Evolutionary conservation across 2,113 vertebrate genomes (phyloP), one percentile per base, ranked within the genome.

Genomic region (Sarotherodon lohbergeri): DNA sequence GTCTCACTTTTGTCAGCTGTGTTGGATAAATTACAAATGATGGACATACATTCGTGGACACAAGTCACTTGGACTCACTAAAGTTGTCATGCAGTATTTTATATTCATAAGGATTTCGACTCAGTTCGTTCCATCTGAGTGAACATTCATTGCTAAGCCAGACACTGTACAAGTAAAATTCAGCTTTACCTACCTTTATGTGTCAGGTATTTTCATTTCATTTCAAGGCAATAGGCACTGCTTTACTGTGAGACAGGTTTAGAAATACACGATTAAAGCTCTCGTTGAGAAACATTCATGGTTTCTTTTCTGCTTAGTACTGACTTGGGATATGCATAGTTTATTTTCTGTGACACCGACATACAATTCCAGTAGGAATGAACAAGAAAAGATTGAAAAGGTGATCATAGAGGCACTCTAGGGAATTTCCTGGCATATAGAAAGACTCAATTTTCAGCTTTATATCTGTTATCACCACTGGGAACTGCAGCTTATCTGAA

Each of bases 381-480:
- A 76, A 63, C 14, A 43, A 71, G 82, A 48, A 55, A 46, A 68
- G 83, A 89, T 82, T 88, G 81, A 91, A 86, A 89, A 41, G 48
- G 71, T 90, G 78, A 83, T 89, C 80, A 85, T 9, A 3, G 29
- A 24, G 27, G 29, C 73, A 79, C 84, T 81, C 56, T 10, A 50
- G 79, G 63, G 84, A 88, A 52, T 63, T 80, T 85, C 34, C 12
- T 17, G 24, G 24, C 27, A 32, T 80, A 81, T 16, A 54, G 52
- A 78, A 73, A 39, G 36, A 85, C 76, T 84, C 6, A 46, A 59
- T 90, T 84, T 88, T 90, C 82, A 71, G 82, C 59, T 34, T 82
- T 80, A 87, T 80, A 86, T 90, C 76, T 91, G 86, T 86, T 86
- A 59, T 83, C 43, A 55, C 50, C 3, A 12, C 61, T 56, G 81